Evolutionary conservation across 2,797 vertebrate species (phyloP), one percentile per base, ranked within the genome.

Genomic region (Miichthys miiuy): DNA sequence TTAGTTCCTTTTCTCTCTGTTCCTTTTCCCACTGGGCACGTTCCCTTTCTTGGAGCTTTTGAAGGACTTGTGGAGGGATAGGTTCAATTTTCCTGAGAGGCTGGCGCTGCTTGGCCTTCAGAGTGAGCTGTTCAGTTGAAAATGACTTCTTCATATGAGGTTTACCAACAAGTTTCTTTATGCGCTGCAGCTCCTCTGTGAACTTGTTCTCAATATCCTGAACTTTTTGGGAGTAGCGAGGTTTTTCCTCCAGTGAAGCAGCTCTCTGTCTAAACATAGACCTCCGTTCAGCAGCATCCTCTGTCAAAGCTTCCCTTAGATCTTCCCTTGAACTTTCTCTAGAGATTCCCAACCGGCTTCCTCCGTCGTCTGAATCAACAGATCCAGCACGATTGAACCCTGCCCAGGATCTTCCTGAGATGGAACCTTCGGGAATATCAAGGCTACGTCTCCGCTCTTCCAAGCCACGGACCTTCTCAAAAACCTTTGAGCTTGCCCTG

Each of bases 151-250:
- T 96, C 92, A 99, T 87, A 91, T 99, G 97, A 86, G 98, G 97
- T 85, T 97, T 97, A 25, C 97, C 97, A 0, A 98, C 95, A 0
- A 98, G 96, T 84, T 96, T 95, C 81, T 98, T 99, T 80, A 99
- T 97, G 60, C 98, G 97, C 63, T 96, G 96, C 60, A 99, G 94
- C 88, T 99, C 98, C 88, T 97, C 97, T 0, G 97, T 96, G 84
- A 99, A 98, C 84, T 97, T 98, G 90, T 97, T 96, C 93, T 99
- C 98, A 1, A 99, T 96, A 87, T 98, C 96, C 1, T 97, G 96
- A 72, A 98, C 95, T 0, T 97, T 96, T 84, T 96, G 95, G 11
- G 96, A 94, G 21, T 97, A 97, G 57, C 95, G 95, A 14, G 97
- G 96, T 89, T 97, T 96, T 61, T 99, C 98, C 2, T 99, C 98